These are phyloP conservation scores for Pomacea maculata DNA, from an alignment of 1,140 invertebrate species.

Conservation along the genomic window DNA sequence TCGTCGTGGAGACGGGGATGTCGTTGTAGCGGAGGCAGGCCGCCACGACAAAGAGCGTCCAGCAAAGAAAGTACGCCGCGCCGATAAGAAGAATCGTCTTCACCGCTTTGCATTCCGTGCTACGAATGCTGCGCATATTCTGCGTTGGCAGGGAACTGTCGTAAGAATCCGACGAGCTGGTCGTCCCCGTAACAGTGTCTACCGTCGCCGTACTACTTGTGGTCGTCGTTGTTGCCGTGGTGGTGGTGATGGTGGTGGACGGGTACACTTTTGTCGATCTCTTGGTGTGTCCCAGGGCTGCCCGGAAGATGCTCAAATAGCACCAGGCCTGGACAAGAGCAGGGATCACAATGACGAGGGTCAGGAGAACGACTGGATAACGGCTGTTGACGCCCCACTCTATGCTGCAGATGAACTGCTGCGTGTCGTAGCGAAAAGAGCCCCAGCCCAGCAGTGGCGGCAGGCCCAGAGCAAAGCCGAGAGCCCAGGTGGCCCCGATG, in stretches of 20 bases:
- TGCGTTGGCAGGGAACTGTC: neutral
- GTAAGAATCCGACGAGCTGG: neutral
- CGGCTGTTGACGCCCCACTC: conserved; percentile 23
- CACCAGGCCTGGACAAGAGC: neutral
- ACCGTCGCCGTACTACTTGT: conserved; percentile 18
- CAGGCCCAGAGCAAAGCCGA: conserved; percentile 36
- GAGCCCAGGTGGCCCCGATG: conserved; percentile 35
- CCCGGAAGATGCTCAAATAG: neutral
- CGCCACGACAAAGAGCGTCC: conserved; percentile 41
- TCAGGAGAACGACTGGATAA: neutral
- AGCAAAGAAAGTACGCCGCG: conserved; percentile 40
- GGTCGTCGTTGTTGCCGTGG: neutral
- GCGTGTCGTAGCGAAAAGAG: conserved; percentile 28
- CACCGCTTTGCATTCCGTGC: conserved; percentile 44
- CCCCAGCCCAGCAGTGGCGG: conserved; percentile 43
- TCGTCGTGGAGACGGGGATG: conserved; percentile 10
- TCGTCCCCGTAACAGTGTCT: conserved; percentile 12
- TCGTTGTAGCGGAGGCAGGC: conserved; percentile 20
- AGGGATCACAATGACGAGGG: neutral
- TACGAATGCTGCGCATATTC: neutral
- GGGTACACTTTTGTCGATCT: neutral
- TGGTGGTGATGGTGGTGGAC: neutral
- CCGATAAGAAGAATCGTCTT: conserved; percentile 48
- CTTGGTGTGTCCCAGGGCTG: neutral
- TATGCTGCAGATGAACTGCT: conserved; percentile 39